A percentile compares a stretch with the other conserved stretches of the same genome.
phyloP scores from a whole-genome alignment of 2,888 invertebrate genomes.

The Drosophila anomelani region DNA sequence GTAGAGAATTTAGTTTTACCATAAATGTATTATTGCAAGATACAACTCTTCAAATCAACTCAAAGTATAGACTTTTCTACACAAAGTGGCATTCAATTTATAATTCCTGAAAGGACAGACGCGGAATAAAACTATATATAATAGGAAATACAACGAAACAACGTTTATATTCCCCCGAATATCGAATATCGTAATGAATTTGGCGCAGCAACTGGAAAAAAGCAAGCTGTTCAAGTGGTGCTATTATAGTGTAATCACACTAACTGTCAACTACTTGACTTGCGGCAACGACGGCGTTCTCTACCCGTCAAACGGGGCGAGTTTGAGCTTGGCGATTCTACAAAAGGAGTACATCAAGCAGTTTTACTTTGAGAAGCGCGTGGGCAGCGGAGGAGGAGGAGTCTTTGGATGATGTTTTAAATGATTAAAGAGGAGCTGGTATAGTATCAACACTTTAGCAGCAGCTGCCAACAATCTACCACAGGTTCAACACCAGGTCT shows the following conservation, averaged over 20 bases:
- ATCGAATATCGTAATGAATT: conserved; percentile 76
- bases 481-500: conserved; percentile 10
- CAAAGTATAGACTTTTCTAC: not conserved
- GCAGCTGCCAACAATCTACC: not conserved
- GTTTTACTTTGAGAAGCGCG: conserved; percentile 82
- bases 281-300: not conserved
- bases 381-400: conserved; percentile 78
- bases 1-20: not conserved
- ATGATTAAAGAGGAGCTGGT: conserved; percentile 66
- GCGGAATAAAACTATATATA: not conserved
- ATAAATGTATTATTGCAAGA: conserved; percentile 1
- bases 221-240: conserved; percentile 62
- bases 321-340: conserved; percentile 60
- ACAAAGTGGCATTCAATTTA: not conserved
- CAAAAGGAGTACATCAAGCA: conserved; percentile 82
- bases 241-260: conserved; percentile 34
- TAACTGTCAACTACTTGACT: conserved; percentile 24
- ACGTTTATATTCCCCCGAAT: not conserved
- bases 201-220: conserved; percentile 70
- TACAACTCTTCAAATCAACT: not conserved
- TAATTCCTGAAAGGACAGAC: not conserved
- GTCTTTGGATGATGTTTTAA: conserved; percentile 54
- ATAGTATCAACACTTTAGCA: conserved; percentile 24
- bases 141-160: not conserved
- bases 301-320: conserved; percentile 18